Conservation (phyloP, 2,113 vertebrate species). For the Mormyrus iriodes region DNA sequence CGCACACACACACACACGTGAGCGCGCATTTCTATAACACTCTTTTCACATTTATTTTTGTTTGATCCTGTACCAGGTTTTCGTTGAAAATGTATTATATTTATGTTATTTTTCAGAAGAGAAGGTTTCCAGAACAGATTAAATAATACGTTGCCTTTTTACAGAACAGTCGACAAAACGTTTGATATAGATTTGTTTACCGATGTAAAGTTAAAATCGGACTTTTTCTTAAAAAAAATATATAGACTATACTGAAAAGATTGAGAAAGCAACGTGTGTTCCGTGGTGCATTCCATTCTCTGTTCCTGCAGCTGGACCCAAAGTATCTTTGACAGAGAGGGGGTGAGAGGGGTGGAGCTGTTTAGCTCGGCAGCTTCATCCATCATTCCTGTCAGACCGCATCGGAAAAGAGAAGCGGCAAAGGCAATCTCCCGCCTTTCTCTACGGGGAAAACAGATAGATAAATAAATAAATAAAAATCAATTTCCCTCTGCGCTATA, state of each 20-base stretch:
- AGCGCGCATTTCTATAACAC: not conserved
- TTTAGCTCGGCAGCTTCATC: conserved; percentile 82
- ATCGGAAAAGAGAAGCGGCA: conserved; percentile 80
- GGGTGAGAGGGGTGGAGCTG: conserved; percentile 84
- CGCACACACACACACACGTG: not conserved
- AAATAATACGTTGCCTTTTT: not conserved
- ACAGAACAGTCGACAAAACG: not conserved
- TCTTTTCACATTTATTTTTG: not conserved
- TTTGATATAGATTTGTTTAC: not conserved
- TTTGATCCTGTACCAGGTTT: not conserved
- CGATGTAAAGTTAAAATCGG: not conserved
- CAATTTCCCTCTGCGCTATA: conserved; percentile 71
- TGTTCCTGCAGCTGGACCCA: conserved; percentile 73
- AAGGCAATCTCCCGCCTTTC: conserved; percentile 87
- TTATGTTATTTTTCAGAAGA: not conserved
- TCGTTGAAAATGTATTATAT: not conserved
- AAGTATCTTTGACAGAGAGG: conserved; percentile 79
- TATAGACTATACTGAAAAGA: conserved; percentile 1
- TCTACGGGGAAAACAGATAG: conserved; percentile 58
- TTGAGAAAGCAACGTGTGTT: conserved; percentile 28
- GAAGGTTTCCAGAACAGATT: not conserved
- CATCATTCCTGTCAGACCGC: conserved; percentile 93
- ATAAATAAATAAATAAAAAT: conserved; percentile 75
- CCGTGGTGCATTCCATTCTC: conserved; percentile 64
- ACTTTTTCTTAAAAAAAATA: conserved; percentile 47